phyloP scores from a whole-genome alignment of 2,797 vertebrate species.

The Cichlasoma orientale region DNA sequence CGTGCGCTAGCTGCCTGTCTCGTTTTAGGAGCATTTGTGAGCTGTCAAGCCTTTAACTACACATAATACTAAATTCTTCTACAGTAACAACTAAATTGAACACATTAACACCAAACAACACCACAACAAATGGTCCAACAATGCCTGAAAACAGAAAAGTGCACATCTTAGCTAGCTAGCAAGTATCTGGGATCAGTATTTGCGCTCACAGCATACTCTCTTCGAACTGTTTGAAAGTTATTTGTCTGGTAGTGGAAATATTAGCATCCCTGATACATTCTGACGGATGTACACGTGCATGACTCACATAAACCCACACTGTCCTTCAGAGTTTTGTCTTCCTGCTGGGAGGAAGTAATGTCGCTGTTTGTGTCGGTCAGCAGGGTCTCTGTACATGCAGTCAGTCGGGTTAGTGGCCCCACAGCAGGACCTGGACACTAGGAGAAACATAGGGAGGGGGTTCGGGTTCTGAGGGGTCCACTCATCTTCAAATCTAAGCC shows the following conservation, averaged over 20 bases:
- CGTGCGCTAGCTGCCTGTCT: background rate
- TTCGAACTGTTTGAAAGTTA: background rate
- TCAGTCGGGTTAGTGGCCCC: conserved; percentile 65
- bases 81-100: background rate
- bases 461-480: conserved; percentile 57
- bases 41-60: background rate
- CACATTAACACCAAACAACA: too few relatives aligned
- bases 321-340: conserved; percentile 58
- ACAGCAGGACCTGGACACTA: conserved; percentile 68
- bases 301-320: conserved; percentile 40
- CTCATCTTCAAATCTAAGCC: conserved; percentile 66
- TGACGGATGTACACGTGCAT: conserved; percentile 5
- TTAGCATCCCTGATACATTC: conserved; percentile 8
- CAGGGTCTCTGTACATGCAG: conserved; percentile 74
- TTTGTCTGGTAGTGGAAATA: background rate
- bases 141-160: background rate
- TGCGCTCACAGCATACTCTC: too few relatives aligned
- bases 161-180: background rate
- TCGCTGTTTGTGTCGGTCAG: conserved; percentile 72
- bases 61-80: background rate
- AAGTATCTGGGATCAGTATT: too few relatives aligned
- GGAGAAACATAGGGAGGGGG: conserved; percentile 42
- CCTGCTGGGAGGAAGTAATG: conserved; percentile 62
- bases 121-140: background rate
- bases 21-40: background rate